These are phyloP conservation scores for Dexiosoma caninum DNA, from an alignment of 2,888 invertebrate genomes.

Conservation along the genomic window DNA sequence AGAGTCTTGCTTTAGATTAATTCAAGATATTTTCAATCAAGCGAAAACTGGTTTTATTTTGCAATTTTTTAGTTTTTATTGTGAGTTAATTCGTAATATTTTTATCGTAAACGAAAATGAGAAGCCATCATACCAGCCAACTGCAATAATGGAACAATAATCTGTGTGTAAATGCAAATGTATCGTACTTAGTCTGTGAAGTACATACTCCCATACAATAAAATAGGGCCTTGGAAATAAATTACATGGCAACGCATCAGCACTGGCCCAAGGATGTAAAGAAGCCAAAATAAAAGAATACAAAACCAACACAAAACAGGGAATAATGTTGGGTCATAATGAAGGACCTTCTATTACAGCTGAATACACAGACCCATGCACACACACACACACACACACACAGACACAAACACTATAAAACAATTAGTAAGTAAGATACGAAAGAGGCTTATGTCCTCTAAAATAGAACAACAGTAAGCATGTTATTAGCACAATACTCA, in stretches of 20 bases:
- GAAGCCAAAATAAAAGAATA: neutral
- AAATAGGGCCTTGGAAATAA: neutral
- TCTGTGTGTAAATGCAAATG: neutral
- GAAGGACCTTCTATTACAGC: neutral
- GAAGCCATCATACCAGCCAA: too few species aligned
- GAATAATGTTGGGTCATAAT: neutral
- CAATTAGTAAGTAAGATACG: constrained; percentile 16
- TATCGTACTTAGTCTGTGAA: neutral
- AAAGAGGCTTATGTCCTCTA: neutral
- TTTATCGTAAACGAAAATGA: too few species aligned
- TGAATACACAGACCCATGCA: neutral
- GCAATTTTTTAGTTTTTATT: too few species aligned
- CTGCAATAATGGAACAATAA: neutral
- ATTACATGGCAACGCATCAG: neutral
- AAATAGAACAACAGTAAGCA: neutral
- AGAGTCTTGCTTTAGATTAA: too few species aligned
- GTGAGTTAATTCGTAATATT: too few species aligned
- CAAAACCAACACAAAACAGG: neutral
- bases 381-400: neutral
- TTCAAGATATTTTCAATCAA: too few species aligned
- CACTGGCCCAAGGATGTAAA: neutral
- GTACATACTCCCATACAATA: neutral
- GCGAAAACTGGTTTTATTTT: too few species aligned
- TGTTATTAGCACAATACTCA: too few species aligned
- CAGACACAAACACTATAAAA: neutral